Percentiles rank a stretch among this genome's conserved stretches.
These are phyloP conservation scores for Plestiodon gilberti DNA, from an alignment of 2,113 vertebrate genomes.

Conservation along the genomic window DNA sequence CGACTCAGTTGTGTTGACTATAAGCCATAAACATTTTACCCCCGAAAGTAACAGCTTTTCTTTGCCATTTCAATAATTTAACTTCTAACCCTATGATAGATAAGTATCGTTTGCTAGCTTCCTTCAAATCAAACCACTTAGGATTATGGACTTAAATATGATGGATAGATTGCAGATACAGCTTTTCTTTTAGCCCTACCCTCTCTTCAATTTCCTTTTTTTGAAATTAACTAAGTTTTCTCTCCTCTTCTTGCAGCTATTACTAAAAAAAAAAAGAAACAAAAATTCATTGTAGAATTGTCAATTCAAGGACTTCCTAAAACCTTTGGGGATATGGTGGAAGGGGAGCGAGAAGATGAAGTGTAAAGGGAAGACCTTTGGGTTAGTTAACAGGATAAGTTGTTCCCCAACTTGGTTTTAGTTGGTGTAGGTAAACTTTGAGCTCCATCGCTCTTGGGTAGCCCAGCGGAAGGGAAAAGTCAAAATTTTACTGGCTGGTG, in stretches of 20 bases:
- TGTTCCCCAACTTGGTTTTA: neutral
- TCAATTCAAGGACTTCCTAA: neutral
- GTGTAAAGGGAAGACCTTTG: neutral
- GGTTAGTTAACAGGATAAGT: neutral
- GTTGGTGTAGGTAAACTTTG: neutral
- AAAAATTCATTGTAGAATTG: neutral
- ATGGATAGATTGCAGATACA: slow-evolving; percentile 48
- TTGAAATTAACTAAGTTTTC: slow-evolving; percentile 51
- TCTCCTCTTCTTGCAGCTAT: neutral
- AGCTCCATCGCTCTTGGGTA: neutral
- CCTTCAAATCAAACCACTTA: slow-evolving; percentile 46
- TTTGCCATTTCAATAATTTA: slow-evolving; percentile 56
- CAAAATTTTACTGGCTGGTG: neutral
- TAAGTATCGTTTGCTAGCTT: slow-evolving; percentile 40
- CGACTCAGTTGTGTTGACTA: slow-evolving; percentile 56
- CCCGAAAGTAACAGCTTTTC: slow-evolving; percentile 47
- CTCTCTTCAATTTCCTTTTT: slow-evolving; percentile 26
- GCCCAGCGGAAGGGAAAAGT: neutral
- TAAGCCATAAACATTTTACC: slow-evolving; percentile 56
- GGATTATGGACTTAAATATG: slow-evolving; percentile 60
- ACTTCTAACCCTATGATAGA: slow-evolving; percentile 53
- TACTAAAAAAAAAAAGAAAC: too few relatives aligned
- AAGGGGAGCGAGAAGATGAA: neutral
- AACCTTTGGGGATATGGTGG: neutral
- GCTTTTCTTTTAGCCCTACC: slow-evolving; percentile 12